Evolutionary conservation across 2,113 vertebrate genomes (phyloP).

Genomic region (Polypterus senegalus): DNA sequence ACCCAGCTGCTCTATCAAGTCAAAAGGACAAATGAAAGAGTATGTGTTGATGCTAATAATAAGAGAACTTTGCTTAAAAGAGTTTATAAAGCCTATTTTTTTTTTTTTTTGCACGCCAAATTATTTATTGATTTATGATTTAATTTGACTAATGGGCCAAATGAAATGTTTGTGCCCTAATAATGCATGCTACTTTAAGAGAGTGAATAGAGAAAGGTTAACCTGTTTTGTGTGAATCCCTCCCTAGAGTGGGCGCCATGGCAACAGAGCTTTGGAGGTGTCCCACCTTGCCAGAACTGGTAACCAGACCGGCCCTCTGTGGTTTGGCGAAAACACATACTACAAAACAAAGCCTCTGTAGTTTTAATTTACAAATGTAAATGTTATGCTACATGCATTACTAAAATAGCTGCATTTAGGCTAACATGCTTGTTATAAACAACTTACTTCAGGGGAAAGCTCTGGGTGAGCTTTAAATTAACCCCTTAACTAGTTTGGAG

Average conservation of each 20-base stretch:
- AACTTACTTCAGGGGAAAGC: conserved; percentile 27
- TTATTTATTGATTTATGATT: conserved; percentile 13
- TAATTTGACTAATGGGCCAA: conserved; percentile 6
- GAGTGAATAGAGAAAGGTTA: neutral
- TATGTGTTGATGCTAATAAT: no score
- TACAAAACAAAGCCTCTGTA: conserved; percentile 14
- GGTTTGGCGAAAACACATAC: conserved; percentile 21
- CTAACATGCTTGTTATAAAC: conserved; percentile 47
- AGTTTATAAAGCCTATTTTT: no score
- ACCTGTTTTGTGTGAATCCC: neutral
- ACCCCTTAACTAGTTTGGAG: conserved; percentile 62
- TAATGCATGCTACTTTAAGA: conserved; percentile 14
- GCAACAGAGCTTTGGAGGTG: conserved; percentile 8
- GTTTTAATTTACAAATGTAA: conserved; percentile 28
- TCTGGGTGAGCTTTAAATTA: conserved; percentile 46
- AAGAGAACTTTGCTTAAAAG: no score
- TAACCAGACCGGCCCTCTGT: conserved; percentile 43
- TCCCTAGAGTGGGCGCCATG: conserved; percentile 11
- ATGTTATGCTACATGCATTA: conserved; percentile 33
- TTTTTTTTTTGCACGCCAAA: conserved; percentile 27
- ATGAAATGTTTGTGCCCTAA: conserved; percentile 1
- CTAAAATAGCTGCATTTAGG: conserved; percentile 51
- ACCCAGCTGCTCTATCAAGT: no score
- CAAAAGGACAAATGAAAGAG: no score
- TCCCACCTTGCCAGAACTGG: conserved; percentile 16